Evolutionary conservation across 2,113 vertebrate species (phyloP).

Genomic region (Urocitellus parryii): DNA sequence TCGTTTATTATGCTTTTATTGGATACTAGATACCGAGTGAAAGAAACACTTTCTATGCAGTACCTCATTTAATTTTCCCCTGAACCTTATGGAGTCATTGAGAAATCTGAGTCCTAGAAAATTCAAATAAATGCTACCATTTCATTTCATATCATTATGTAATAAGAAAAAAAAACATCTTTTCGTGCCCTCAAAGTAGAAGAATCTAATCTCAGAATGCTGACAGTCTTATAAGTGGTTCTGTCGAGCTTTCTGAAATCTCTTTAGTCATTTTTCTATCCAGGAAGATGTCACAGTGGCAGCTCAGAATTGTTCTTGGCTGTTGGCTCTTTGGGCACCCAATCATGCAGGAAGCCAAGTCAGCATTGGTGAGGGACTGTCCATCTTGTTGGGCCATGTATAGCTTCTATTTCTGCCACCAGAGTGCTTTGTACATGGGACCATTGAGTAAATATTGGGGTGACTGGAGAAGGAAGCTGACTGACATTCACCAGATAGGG

Average conservation of each 20-base stretch:
- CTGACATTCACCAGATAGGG: background rate
- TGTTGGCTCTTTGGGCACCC: background rate
- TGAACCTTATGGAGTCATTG: background rate
- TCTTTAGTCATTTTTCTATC: background rate
- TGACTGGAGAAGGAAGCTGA: background rate
- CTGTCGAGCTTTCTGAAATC: background rate
- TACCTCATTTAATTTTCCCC: background rate
- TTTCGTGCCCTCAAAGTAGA: background rate
- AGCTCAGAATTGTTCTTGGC: background rate
- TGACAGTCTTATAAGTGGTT: background rate
- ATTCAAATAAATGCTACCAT: background rate
- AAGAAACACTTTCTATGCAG: background rate
- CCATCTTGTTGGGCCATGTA: background rate
- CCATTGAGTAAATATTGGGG: background rate
- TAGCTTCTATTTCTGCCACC: background rate
- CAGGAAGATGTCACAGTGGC: background rate
- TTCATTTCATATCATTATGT: background rate
- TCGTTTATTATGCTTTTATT: background rate
- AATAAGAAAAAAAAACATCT: slow-evolving; percentile 4
- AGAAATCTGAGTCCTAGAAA: background rate
- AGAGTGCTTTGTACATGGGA: background rate
- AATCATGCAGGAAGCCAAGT: too few species aligned
- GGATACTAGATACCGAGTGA: background rate
- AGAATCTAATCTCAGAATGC: background rate
- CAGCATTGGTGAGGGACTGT: background rate